phyloP scores from a whole-genome alignment of 2,888 invertebrate species.

The Petrolisthes cinctipes region DNA sequence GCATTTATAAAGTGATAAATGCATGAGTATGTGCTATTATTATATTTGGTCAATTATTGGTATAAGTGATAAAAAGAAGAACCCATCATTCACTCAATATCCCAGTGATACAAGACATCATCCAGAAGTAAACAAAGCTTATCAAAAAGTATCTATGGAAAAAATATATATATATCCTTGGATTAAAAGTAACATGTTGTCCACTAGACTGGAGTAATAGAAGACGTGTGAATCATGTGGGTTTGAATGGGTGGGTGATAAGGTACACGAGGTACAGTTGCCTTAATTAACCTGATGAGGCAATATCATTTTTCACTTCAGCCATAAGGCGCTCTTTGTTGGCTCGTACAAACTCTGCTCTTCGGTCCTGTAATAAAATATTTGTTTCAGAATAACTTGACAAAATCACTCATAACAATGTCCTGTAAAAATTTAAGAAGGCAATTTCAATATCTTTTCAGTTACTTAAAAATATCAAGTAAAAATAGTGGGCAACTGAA shows the following conservation, averaged over 20 bases:
- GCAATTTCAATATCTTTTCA: too few species aligned
- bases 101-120: background rate
- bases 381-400: background rate
- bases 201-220: too few species aligned
- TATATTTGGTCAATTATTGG: too few species aligned
- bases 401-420: background rate
- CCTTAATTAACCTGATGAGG: slow-evolving; percentile 54
- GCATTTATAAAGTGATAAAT: too few species aligned
- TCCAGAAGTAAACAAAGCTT: too few species aligned
- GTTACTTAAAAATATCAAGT: too few species aligned
- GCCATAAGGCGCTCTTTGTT: slow-evolving; percentile 81
- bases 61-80: slow-evolving; percentile 21
- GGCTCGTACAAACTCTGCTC: slow-evolving; percentile 90
- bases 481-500: background rate
- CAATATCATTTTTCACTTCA: slow-evolving; percentile 39
- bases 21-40: background rate
- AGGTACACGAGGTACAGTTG: background rate
- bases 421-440: background rate
- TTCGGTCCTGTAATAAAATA: slow-evolving; percentile 80
- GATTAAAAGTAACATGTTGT: too few species aligned
- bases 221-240: slow-evolving; percentile 27
- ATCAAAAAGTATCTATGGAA: too few species aligned
- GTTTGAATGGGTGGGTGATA: slow-evolving; percentile 38
- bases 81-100: slow-evolving; percentile 20
- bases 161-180: too few species aligned